Evolutionary conservation across 2,888 invertebrate species (phyloP).

Genomic region (Tridacna gigas): DNA sequence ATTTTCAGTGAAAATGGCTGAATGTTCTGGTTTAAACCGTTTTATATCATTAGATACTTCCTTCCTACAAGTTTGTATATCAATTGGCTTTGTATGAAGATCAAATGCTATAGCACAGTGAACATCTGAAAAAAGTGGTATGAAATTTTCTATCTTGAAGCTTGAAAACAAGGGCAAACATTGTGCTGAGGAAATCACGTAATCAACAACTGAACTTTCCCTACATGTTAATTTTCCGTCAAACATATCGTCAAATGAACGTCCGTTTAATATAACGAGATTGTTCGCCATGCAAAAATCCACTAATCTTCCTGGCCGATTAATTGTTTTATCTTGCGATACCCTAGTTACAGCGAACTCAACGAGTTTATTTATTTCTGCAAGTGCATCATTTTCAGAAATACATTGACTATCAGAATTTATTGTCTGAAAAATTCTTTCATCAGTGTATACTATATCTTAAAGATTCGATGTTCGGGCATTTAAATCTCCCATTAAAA

Average conservation of each 20-base stretch:
- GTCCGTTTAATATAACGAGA: slow-evolving; percentile 10
- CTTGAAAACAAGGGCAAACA: neutral
- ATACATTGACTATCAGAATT: neutral
- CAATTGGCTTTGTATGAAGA: too few relatives aligned
- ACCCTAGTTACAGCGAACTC: neutral
- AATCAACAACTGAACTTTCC: slow-evolving; percentile 25
- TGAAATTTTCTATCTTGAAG: neutral
- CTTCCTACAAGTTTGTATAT: too few relatives aligned
- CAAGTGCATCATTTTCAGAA: neutral
- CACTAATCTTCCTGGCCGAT: neutral
- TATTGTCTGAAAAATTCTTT: neutral
- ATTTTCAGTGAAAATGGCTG: too few relatives aligned
- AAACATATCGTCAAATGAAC: slow-evolving; percentile 10
- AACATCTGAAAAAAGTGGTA: too few relatives aligned
- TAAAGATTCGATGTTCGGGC: neutral
- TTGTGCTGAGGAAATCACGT: slow-evolving; percentile 12
- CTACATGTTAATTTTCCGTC: slow-evolving; percentile 17
- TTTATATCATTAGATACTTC: too few relatives aligned
- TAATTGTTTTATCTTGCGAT: neutral
- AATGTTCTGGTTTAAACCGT: too few relatives aligned
- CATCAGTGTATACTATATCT: neutral
- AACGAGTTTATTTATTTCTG: neutral
- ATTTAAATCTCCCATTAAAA: slow-evolving; percentile 1
- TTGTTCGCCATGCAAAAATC: slow-evolving; percentile 1
- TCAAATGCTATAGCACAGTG: too few relatives aligned